Percentiles rank a stretch among this genome's conserved stretches.
phyloP scores from a whole-genome alignment of 2,888 invertebrate species.

The Tethea ocularis region DNA sequence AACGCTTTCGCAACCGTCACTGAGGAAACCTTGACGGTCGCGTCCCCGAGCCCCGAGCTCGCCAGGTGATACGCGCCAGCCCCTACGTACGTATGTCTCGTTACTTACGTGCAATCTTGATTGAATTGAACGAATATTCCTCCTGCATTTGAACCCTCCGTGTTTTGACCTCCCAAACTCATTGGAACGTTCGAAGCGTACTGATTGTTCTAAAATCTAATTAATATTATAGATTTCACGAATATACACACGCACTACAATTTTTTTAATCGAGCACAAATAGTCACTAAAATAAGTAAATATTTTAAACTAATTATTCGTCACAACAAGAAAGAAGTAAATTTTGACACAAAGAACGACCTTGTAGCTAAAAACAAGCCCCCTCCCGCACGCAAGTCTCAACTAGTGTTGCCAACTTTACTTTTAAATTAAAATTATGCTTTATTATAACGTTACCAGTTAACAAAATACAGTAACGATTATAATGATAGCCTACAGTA shows the following conservation, averaged over 20 bases:
- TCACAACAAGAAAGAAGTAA: slow-evolving; percentile 58
- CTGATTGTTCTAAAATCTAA: slow-evolving; percentile 61
- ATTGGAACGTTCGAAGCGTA: slow-evolving; percentile 86
- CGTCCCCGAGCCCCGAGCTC: slow-evolving; percentile 10
- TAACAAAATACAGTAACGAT: too few species aligned
- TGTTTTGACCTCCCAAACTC: slow-evolving; percentile 90
- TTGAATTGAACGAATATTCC: slow-evolving; percentile 98
- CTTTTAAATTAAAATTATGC: too few species aligned
- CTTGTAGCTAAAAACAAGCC: slow-evolving; percentile 82
- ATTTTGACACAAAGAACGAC: slow-evolving; percentile 87
- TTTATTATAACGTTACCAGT: too few species aligned
- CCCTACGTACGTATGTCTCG: neutral
- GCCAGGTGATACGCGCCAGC: slow-evolving; percentile 8
- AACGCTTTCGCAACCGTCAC: slow-evolving; percentile 45
- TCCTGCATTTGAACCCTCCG: slow-evolving; percentile 90
- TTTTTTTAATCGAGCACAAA: slow-evolving; percentile 63
- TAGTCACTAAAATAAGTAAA: slow-evolving; percentile 63
- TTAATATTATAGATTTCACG: slow-evolving; percentile 47
- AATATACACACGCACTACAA: slow-evolving; percentile 62
- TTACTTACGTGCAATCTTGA: slow-evolving; percentile 98
- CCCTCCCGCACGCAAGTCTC: slow-evolving; percentile 62
- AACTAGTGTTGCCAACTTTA: slow-evolving; percentile 4
- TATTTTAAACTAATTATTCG: slow-evolving; percentile 71
- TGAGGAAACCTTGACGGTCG: slow-evolving; percentile 28
- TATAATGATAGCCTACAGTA: too few species aligned